phyloP scores from a whole-genome alignment of 2,797 vertebrate genomes.

The Peromyscus attwateri region DNA sequence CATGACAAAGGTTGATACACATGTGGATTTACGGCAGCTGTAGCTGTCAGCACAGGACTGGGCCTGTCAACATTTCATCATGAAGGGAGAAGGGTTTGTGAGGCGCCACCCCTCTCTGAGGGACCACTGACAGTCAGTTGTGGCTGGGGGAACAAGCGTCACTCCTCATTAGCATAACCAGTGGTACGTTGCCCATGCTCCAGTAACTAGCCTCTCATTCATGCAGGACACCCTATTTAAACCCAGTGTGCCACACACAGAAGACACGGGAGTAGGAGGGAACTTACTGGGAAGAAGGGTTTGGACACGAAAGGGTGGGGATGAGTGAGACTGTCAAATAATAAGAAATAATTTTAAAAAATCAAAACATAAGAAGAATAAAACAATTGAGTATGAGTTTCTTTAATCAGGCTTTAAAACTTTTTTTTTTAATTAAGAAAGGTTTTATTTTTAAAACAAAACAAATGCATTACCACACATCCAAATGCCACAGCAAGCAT shows the following conservation, averaged over 20 bases:
- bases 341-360: background rate
- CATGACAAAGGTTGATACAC: background rate
- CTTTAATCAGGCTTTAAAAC: conserved; percentile 19
- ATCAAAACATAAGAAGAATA: background rate
- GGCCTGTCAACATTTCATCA: background rate
- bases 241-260: background rate
- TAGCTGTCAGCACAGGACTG: background rate
- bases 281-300: background rate
- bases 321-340: background rate
- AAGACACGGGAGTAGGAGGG: background rate
- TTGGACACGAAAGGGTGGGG: background rate
- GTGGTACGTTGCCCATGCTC: background rate
- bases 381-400: background rate
- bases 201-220: too few relatives aligned
- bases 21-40: background rate
- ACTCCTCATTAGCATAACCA: background rate
- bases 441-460: conserved; percentile 77
- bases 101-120: background rate
- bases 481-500: conserved; percentile 50
- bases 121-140: background rate
- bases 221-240: background rate
- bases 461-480: conserved; percentile 50
- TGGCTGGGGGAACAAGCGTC: too few relatives aligned
- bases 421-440: background rate
- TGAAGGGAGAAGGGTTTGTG: background rate